Base-by-base conservation (phyloP, 1,140 invertebrate genomes). In the Dinoponera quadriceps region DNA sequence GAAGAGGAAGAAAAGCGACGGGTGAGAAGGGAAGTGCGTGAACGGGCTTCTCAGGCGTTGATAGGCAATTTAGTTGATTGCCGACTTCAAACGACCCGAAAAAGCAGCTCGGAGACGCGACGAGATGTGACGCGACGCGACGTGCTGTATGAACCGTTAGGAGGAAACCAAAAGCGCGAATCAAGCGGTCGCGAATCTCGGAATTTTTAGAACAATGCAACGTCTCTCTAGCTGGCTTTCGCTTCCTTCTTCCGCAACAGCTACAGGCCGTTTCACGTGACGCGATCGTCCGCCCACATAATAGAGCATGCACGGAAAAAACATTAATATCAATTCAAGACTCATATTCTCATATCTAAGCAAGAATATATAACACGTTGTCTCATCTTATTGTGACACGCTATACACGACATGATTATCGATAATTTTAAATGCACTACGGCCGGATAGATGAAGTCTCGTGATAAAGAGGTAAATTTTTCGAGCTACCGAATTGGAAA, bases 31-130 rank as follows among this genome's bases (percentile, higher is more conserved):
- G 81, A 86, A 86, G 83, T 62, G 82, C 57, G 77, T 75, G 71
- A 85, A 63, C 85, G 72, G 72, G 73, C 77, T 86, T 74, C 87
- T 91, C 90, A 84, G 90, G 89, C 88, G 91, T 94, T 92, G 93
- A 94, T 94, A 94, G 93, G 93, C 92, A 94, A 94, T 94, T 92
- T 92, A 92, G 89, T 91, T 94, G 94, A 94, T 94, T 94, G 92
- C 93, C 89, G 91, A 92, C 92, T 93, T 94, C 92, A 93, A 94
- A 94, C 91, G 87, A 75, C 87, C 89, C 90, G 89, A 91, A 87
- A 88, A 89, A 87, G 88, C 85, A 68, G 73, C 29, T 60, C 57
- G 20, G 27, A 68, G 82, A 54, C 20, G 44, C 18, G 54, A 29
- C 51, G 65, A 65, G 55, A 33, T 44, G 38, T 7, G 38, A 44